Percentiles rank a stretch among this genome's conserved stretches.
phyloP scores from a whole-genome alignment of 2,888 invertebrate genomes.

The Gasteruption jaculator region DNA sequence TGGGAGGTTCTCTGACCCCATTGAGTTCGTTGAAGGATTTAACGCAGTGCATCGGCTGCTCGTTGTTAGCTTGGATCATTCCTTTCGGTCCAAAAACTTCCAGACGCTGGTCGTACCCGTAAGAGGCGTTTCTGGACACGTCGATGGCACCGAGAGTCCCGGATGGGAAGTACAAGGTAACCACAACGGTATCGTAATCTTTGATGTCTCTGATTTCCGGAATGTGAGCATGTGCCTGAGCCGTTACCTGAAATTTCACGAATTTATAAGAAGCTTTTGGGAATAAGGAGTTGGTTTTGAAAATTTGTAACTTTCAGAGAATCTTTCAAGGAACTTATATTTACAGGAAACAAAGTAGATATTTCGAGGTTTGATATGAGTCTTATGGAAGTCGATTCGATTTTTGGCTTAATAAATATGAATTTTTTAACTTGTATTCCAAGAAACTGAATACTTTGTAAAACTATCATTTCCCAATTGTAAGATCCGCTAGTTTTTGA shows the following conservation, averaged over 20 bases:
- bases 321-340: too few relatives aligned
- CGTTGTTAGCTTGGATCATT: conserved; percentile 57
- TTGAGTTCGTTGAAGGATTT: conserved; percentile 49
- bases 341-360: too few relatives aligned
- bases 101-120: conserved; percentile 67
- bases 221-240: conserved; percentile 52
- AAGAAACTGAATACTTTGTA: too few relatives aligned
- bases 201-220: conserved; percentile 59
- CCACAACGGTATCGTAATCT: conserved; percentile 64
- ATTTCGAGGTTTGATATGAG: too few relatives aligned
- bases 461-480: too few relatives aligned
- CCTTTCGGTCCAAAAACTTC: conserved; percentile 64
- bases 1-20: conserved; percentile 54
- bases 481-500: too few relatives aligned
- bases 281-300: too few relatives aligned
- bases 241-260: conserved; percentile 37
- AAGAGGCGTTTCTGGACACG: conserved; percentile 59
- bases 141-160: conserved; percentile 63
- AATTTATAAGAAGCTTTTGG: too few relatives aligned
- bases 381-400: too few relatives aligned
- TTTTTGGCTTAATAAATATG: too few relatives aligned
- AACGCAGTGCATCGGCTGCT: conserved; percentile 54
- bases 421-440: too few relatives aligned
- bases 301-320: too few relatives aligned
- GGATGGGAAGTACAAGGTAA: conserved; percentile 60